Base-by-base conservation (phyloP, 2,888 invertebrate genomes). In the Nephrocerus scutellatus region DNA sequence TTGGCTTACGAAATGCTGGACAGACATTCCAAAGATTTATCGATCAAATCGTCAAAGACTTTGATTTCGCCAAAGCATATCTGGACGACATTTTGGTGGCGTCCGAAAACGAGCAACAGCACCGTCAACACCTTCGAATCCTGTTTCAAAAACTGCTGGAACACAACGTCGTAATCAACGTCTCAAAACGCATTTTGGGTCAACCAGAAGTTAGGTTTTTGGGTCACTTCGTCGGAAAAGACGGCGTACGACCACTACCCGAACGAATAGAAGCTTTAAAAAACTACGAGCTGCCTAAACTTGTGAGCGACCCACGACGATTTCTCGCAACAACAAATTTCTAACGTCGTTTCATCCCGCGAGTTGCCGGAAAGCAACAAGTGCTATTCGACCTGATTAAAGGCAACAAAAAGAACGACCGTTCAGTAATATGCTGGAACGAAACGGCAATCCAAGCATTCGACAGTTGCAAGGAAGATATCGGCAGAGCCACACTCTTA, bases 71-170 rank as follows among this genome's bases (percentile, higher is more conserved):
- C 10, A 53, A 46, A 23, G 36, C 44, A 5, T 60, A 60, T 34
- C 15, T 59, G 0, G 59, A 59, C 30, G 57, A 57, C 29, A 49
- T 58, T 9, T 33, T 54, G 6, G 42, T 59, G 3, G 51, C 53
- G 4, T 53, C 57, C 2, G 23, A 23, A 13, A 30, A 47, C 8
- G 30, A 36, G 9, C 36, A 49, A 6, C 37, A 54, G n/a, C 56
- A 53, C 29, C 23, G 28, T 19, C 9, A 34, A 15, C 54, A 55
- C 22, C 12, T 57, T 1, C 12, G 41, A 16, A 8, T 6, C 6
- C 40, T 56, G 5, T 47, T 56, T n/a, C 10, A 39, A 12, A 41
- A 52, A 30, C 35, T 58, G 2, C 21, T 35, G 5, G 30, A 54
- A 12, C 45, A 44, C 24, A 49, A 52, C 1, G n/a, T 58, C 1